Evolutionary conservation across 2,888 invertebrate species (phyloP).

Genomic region (Lacanobia oleracea): DNA sequence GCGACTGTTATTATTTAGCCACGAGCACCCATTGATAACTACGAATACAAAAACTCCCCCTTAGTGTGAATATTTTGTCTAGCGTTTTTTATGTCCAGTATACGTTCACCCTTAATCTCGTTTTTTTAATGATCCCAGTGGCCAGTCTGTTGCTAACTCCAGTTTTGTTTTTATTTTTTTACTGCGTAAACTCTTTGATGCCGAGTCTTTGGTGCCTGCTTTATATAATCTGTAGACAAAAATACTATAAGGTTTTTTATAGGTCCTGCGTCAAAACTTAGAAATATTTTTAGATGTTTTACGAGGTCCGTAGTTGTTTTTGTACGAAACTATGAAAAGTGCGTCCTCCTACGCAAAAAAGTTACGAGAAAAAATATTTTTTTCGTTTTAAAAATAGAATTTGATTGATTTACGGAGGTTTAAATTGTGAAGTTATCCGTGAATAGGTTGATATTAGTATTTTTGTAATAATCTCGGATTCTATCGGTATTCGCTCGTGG

Average conservation of each 20-base stretch:
- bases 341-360: slow-evolving; percentile 35
- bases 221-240: slow-evolving; percentile 48
- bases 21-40: too few relatives aligned
- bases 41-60: too few relatives aligned
- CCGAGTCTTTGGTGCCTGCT: slow-evolving; percentile 58
- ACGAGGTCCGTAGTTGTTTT: slow-evolving; percentile 21
- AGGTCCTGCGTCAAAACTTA: slow-evolving; percentile 57
- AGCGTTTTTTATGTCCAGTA: slow-evolving; percentile 22
- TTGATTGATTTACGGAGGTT: slow-evolving; percentile 45
- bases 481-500: slow-evolving; percentile 52
- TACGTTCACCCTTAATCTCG: slow-evolving; percentile 51
- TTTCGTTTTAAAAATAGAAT: slow-evolving; percentile 35
- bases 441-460: slow-evolving; percentile 15
- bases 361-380: neutral
- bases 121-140: slow-evolving; percentile 69
- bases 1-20: too few relatives aligned
- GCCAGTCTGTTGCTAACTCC: slow-evolving; percentile 75
- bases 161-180: slow-evolving; percentile 71
- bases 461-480: slow-evolving; percentile 34
- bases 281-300: slow-evolving; percentile 28
- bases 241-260: slow-evolving; percentile 60
- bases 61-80: too few relatives aligned
- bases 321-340: slow-evolving; percentile 33
- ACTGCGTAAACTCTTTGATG: slow-evolving; percentile 58
- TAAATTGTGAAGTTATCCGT: slow-evolving; percentile 1